Evolutionary conservation across 2,888 invertebrate species (phyloP).

Genomic region (Ditula angustiorana): DNA sequence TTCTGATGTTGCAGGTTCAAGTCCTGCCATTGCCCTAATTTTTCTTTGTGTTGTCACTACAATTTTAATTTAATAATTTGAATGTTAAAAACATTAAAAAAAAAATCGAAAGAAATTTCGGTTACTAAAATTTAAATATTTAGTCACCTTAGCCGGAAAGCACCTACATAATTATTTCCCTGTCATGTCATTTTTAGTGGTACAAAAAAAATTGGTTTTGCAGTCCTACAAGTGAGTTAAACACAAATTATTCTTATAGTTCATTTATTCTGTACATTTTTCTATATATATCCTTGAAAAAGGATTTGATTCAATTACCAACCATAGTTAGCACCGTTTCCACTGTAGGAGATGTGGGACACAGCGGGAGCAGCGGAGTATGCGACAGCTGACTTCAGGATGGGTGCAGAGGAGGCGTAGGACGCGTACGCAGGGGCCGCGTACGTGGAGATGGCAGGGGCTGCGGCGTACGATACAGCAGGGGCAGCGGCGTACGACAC

Average conservation of each 20-base stretch:
- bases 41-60: too few species aligned
- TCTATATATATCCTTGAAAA: constrained; percentile 2
- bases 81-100: too few species aligned
- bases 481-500: constrained; percentile 45
- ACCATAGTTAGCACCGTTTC: constrained; percentile 87
- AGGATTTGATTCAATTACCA: constrained; percentile 81
- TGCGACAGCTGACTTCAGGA: constrained; percentile 73
- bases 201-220: too few species aligned
- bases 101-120: too few species aligned
- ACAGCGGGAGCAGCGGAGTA: constrained; percentile 87
- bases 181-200: too few species aligned
- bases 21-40: too few species aligned
- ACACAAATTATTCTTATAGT: not conserved
- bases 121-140: too few species aligned
- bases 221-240: not conserved
- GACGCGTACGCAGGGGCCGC: constrained; percentile 55
- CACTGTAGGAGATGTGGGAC: constrained; percentile 87
- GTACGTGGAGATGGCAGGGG: constrained; percentile 50
- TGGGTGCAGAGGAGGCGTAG: constrained; percentile 67
- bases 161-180: too few species aligned
- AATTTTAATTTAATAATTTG: too few species aligned
- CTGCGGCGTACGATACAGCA: constrained; percentile 52
- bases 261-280: not conserved
- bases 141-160: too few species aligned
- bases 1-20: too few species aligned